Conservation (phyloP, 2,113 vertebrate genomes). For the Semnornis frantzii region DNA sequence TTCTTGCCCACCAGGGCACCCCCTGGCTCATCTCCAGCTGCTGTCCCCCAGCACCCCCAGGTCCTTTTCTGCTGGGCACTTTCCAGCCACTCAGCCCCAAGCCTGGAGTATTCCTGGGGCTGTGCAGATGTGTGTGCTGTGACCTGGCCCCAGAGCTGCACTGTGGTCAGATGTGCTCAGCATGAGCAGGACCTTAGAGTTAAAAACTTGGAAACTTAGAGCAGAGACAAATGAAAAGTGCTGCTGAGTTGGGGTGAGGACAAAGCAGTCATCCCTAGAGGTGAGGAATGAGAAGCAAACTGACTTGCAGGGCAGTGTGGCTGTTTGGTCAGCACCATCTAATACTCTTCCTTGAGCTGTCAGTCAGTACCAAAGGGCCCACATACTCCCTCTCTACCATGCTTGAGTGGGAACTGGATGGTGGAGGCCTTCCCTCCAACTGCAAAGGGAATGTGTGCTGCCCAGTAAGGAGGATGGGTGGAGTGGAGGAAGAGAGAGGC, state of each 20-base stretch:
- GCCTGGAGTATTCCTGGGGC: no score
- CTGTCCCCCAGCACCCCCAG: no score
- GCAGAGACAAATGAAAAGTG: neutral
- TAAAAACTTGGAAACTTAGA: neutral
- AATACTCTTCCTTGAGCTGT: neutral
- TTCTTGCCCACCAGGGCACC: no score
- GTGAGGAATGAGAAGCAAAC: neutral
- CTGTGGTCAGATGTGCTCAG: neutral
- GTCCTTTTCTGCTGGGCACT: no score
- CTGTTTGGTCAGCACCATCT: neutral
- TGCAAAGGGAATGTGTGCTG: neutral
- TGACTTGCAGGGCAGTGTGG: neutral
- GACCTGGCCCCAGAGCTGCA: neutral
- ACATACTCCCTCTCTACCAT: neutral
- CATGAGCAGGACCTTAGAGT: neutral
- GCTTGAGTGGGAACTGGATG: neutral
- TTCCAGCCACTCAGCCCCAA: no score
- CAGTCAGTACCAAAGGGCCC: neutral
- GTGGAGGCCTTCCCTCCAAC: neutral
- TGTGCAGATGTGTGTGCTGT: fast-evolving
- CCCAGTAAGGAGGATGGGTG: neutral
- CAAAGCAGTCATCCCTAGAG: neutral
- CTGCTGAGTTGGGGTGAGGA: neutral
- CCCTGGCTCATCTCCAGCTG: no score
- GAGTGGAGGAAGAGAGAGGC: neutral